Evolutionary conservation across 2,113 vertebrate species (phyloP).

Genomic region (Eleginops maclovinus): DNA sequence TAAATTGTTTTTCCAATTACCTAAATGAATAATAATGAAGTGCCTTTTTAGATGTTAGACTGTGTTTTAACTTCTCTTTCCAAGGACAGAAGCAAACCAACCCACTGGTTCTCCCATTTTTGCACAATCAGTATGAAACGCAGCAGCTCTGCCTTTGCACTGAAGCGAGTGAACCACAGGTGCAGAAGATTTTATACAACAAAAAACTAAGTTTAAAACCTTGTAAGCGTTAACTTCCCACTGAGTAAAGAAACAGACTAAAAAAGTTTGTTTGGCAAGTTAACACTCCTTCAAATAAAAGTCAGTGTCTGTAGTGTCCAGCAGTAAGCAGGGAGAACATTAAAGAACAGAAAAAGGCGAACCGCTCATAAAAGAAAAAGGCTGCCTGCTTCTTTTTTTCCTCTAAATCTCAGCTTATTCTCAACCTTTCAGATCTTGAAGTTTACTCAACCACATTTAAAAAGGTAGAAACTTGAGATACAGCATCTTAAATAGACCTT

Average conservation of each 20-base stretch:
- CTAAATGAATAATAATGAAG: neutral
- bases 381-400: no score
- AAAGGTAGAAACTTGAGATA: no score
- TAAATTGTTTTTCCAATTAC: neutral
- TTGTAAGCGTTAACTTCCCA: neutral
- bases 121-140: neutral
- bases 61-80: neutral
- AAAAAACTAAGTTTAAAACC: neutral
- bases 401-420: no score
- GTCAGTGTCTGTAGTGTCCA: slow-evolving; percentile 11
- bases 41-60: neutral
- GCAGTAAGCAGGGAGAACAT: neutral
- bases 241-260: neutral
- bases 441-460: no score
- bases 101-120: neutral
- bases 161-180: neutral
- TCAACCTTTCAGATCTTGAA: no score
- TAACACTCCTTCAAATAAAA: neutral
- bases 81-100: neutral
- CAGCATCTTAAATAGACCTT: no score
- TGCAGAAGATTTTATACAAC: neutral
- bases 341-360: neutral
- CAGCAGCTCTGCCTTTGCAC: neutral
- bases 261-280: neutral
- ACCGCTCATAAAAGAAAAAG: neutral